A percentile compares a stretch with the other conserved stretches of the same genome.
Evolutionary conservation across 2,113 vertebrate genomes (phyloP).

Genomic region (Myiagra hebetior): DNA sequence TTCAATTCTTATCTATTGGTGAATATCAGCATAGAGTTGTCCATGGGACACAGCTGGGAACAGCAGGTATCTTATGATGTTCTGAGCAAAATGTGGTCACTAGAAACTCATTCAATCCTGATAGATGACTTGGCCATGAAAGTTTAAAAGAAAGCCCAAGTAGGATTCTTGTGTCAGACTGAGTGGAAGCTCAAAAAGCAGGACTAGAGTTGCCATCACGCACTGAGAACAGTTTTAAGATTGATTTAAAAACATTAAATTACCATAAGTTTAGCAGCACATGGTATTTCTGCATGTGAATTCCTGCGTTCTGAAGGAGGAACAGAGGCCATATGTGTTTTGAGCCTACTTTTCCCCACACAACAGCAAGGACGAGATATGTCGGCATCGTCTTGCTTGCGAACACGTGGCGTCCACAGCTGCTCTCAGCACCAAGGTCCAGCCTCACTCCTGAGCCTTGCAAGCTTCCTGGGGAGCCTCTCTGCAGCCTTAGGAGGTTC

Average conservation of each 20-base stretch:
- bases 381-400: accelerated
- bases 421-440: neutral
- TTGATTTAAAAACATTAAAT: neutral
- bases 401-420: neutral
- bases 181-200: neutral
- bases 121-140: neutral
- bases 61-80: neutral
- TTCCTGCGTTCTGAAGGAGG: neutral
- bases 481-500: slow-evolving; percentile 14
- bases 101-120: neutral
- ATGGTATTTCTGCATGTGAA: neutral
- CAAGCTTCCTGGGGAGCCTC: neutral
- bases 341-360: neutral
- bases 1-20: neutral
- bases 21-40: neutral
- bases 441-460: neutral
- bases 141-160: neutral
- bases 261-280: neutral
- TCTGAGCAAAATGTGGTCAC: neutral
- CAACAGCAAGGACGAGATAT: neutral
- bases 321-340: neutral
- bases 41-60: neutral
- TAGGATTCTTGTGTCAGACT: neutral
- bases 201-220: neutral
- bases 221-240: neutral